A percentile compares a stretch with the other conserved stretches of the same genome.
Conservation (phyloP, 1,140 invertebrate species). For the Bombyx mori region DNA sequence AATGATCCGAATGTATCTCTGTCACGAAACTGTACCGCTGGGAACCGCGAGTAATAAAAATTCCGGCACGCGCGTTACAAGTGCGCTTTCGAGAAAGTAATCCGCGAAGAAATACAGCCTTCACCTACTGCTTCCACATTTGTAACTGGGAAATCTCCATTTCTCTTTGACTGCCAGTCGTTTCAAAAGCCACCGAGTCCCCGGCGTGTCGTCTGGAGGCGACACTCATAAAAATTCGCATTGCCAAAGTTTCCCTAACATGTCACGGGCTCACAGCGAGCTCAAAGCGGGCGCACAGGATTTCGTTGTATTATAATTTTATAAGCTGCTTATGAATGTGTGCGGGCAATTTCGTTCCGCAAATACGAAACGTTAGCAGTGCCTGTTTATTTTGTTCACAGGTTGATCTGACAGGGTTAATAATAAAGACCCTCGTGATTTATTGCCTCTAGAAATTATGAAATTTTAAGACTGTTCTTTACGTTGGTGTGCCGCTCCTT, state of each 20-base stretch:
- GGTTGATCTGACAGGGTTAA: background rate
- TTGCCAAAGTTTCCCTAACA: slow-evolving; percentile 44
- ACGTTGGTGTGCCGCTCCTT: no score
- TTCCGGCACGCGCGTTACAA: slow-evolving; percentile 48
- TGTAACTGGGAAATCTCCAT: slow-evolving; percentile 63
- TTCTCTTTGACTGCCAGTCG: slow-evolving; percentile 60
- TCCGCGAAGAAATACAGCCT: slow-evolving; percentile 57
- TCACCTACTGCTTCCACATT: slow-evolving; percentile 54
- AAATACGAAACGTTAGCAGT: background rate
- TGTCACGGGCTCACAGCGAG: slow-evolving; percentile 22
- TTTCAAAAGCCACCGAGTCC: slow-evolving; percentile 55
- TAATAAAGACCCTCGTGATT: no score
- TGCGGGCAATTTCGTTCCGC: slow-evolving; percentile 6
- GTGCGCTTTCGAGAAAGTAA: slow-evolving; percentile 54
- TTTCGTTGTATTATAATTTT: slow-evolving; percentile 32
- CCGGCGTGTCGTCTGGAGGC: slow-evolving; percentile 48
- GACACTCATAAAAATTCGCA: slow-evolving; percentile 64
- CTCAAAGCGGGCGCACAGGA: slow-evolving; percentile 14
- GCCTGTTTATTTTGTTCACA: background rate
- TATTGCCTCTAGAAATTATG: no score
- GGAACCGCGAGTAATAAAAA: slow-evolving; percentile 56
- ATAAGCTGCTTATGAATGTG: slow-evolving; percentile 4
- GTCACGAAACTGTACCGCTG: slow-evolving; percentile 43
- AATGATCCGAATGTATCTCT: slow-evolving; percentile 49
- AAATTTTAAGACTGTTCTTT: no score